Conservation (phyloP, 1,140 invertebrate species). For the Acromyrmex charruanus region DNA sequence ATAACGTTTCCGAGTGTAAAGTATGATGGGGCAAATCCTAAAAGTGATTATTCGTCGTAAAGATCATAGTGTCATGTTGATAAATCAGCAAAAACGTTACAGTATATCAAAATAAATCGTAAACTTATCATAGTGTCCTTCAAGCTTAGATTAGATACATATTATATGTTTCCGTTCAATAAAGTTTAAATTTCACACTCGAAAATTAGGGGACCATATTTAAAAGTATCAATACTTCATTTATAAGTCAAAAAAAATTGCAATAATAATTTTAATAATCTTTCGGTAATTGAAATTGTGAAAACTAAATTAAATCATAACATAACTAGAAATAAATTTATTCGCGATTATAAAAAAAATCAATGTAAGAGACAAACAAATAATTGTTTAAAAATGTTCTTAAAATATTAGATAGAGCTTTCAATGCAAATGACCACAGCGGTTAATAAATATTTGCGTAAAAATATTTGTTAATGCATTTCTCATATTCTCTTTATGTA, state of each 20-base stretch:
- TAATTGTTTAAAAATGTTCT: background rate
- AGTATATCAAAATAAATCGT: background rate
- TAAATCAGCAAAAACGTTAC: background rate
- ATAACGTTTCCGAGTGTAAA: background rate
- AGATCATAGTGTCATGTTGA: slow-evolving; percentile 45
- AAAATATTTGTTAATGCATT: background rate
- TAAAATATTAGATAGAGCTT: background rate
- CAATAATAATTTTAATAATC: background rate
- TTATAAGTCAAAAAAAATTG: no score
- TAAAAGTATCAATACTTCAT: background rate
- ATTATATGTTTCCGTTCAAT: background rate
- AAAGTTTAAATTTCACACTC: background rate
- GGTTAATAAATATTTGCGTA: background rate
- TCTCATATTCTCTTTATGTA: background rate
- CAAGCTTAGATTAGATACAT: background rate
- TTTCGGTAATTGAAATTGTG: background rate
- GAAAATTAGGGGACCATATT: background rate
- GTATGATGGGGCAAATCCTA: background rate
- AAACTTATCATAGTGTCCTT: slow-evolving; percentile 13
- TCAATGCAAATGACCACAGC: background rate
- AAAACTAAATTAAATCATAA: background rate
- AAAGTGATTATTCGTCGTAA: background rate
- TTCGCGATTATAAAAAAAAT: background rate
- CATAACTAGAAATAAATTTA: background rate
- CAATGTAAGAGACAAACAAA: background rate